These are phyloP conservation scores for Drosophila nigritarsus DNA, from an alignment of 2,888 invertebrate species.

Conservation along the genomic window DNA sequence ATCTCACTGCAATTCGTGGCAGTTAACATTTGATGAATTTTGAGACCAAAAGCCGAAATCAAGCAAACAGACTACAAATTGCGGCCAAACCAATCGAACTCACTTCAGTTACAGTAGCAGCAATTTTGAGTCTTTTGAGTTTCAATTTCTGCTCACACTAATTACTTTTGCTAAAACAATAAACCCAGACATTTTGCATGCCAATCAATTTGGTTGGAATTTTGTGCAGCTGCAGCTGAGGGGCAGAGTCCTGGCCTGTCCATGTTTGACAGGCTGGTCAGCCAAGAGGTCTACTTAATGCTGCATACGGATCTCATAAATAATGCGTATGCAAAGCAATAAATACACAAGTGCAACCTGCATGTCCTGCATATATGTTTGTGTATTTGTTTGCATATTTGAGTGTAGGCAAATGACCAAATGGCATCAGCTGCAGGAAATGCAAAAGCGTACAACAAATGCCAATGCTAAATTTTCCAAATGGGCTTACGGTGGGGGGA, in stretches of 20 bases:
- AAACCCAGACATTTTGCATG: conserved; percentile 66
- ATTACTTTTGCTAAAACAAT: conserved; percentile 76
- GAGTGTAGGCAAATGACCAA: conserved; percentile 36
- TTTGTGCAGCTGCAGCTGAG: conserved; percentile 55
- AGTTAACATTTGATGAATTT: not conserved
- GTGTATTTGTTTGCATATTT: conserved; percentile 4
- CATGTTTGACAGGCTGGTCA: conserved; percentile 28
- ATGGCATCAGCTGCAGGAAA: conserved; percentile 43
- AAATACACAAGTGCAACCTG: conserved; percentile 64
- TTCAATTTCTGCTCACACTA: conserved; percentile 73
- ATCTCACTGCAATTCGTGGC: not conserved
- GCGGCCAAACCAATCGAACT: conserved; percentile 20
- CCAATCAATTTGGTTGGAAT: conserved; percentile 57
- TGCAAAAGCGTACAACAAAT: conserved; percentile 35
- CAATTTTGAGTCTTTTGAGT: conserved; percentile 38
- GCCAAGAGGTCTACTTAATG: conserved; percentile 56
- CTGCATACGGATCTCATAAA: conserved; percentile 60
- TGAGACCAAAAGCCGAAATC: not conserved
- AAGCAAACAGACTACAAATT: conserved; percentile 4
- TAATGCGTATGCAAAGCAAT: conserved; percentile 78
- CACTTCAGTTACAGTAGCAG: conserved; percentile 8
- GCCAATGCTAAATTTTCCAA: conserved; percentile 41
- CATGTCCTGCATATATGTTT: conserved; percentile 5
- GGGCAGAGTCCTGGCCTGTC: not conserved
- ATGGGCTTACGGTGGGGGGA: conserved; percentile 7